Base-by-base conservation (phyloP, 2,113 vertebrate genomes). In the Octodon degus region DNA sequence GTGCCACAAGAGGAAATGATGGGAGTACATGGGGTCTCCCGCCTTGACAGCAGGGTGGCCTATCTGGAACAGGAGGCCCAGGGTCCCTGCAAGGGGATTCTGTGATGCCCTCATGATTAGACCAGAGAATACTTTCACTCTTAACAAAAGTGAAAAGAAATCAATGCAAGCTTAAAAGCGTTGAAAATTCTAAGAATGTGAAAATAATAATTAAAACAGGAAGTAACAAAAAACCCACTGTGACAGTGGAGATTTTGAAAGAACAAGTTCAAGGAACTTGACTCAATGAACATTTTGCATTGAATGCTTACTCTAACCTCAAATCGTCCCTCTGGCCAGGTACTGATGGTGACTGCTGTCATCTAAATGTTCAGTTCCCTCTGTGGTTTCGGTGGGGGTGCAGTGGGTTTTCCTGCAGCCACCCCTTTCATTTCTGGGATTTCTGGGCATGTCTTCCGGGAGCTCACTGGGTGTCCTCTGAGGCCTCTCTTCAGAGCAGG, bases 191-290 rank as follows among this genome's bases (percentile, higher is more conserved):
- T 43, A 89, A 74, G 63, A 43, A 25, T 67, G 24, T 47, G 22
- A 50, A 74, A 94, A 24, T 55, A 68, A 43, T 47, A 95, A 82
- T 25, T 30, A 7, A 4, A 34, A 19, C 4, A 67, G 88, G 4
- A 67, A 84, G 80, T n/a, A 1, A 37, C 37, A 25, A 43, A 40
- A 90, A 17, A 79, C 13, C 67, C 47, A 19, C 13, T 0, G 1
- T 58, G 86, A 82, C 53, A 91, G 43, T 77, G 81, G 32, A 58
- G 43, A 53, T 65, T 90, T 68, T 91, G 50, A 89, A 85, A 88
- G 91, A 81, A 68, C 87, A 58, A 25, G 6, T 8, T 70, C 34
- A 67, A 53, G 85, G 25, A 79, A 34, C 47, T 88, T 22, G 34
- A 30, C 43, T 85, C 55, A 14, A 13, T 4, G 30, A 76, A 1